phyloP scores from a whole-genome alignment of 2,113 vertebrate genomes.

The Lampris incognitus region DNA sequence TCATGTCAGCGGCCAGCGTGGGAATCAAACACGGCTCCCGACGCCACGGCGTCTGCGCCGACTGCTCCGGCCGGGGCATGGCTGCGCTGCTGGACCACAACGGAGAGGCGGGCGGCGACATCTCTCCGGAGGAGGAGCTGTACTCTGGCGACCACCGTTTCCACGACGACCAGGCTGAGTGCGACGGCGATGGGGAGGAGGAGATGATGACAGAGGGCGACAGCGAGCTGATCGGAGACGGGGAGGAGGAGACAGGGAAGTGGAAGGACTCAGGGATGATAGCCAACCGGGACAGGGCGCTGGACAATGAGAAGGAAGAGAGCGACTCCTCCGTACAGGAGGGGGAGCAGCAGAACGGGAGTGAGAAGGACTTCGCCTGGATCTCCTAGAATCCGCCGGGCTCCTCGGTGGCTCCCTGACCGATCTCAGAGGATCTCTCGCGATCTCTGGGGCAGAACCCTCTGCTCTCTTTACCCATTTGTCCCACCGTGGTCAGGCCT shows the following conservation, averaged over 20 bases:
- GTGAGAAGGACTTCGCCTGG: constrained; percentile 94
- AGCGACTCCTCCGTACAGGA: constrained; percentile 91
- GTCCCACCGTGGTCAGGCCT: constrained; percentile 60
- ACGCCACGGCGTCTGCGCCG: constrained; percentile 92
- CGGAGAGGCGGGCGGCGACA: constrained; percentile 84
- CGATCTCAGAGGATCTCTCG: constrained; percentile 64
- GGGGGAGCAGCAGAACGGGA: constrained; percentile 86
- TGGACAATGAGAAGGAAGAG: constrained; percentile 87
- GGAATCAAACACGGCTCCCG: constrained; percentile 97
- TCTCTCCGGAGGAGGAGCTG: constrained; percentile 89
- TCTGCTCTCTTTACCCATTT: constrained; percentile 69
- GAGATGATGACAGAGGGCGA: constrained; percentile 86
- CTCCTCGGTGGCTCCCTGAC: constrained; percentile 28
- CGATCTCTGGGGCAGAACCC: constrained; percentile 60
- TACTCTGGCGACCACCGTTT: constrained; percentile 89
- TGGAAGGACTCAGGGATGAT: constrained; percentile 88
- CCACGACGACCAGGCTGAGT: constrained; percentile 85
- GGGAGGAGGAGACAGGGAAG: constrained; percentile 88
- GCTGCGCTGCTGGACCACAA: constrained; percentile 85
- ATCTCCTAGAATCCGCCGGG: constrained; percentile 87
- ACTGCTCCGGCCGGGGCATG: constrained; percentile 90
- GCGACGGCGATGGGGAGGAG: constrained; percentile 78
- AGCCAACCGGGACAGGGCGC: constrained; percentile 85
- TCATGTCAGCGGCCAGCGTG: constrained; percentile 97
- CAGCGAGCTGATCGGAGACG: constrained; percentile 86